phyloP scores from a whole-genome alignment of 2,888 invertebrate species.

The Tiliacea aurago region DNA sequence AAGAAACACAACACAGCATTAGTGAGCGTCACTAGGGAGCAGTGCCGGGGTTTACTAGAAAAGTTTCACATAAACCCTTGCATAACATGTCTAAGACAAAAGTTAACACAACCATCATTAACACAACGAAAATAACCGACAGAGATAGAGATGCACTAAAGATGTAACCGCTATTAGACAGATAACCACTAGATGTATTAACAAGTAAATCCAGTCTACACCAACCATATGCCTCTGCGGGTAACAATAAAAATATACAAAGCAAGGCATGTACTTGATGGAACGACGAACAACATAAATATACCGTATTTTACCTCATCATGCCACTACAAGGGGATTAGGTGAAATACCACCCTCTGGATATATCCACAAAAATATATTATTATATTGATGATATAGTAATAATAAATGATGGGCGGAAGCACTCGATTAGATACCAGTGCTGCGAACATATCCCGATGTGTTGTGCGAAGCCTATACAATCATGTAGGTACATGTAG shows the following conservation, averaged over 20 bases:
- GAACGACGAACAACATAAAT: constrained; percentile 71
- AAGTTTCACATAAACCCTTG: constrained; percentile 73
- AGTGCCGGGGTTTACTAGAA: constrained; percentile 58
- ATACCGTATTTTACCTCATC: constrained; percentile 77
- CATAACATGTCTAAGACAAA: constrained; percentile 74
- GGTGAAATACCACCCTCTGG: constrained; percentile 87
- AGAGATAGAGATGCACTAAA: constrained; percentile 85
- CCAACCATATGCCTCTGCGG: constrained; percentile 67
- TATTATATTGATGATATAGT: constrained; percentile 42
- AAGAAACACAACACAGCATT: constrained; percentile 78
- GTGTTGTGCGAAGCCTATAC: constrained; percentile 59
- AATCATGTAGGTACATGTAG: constrained; percentile 32
- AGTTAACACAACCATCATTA: constrained; percentile 76
- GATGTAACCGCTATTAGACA: constrained; percentile 81
- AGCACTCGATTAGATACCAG: constrained; percentile 59
- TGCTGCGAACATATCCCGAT: constrained; percentile 60
- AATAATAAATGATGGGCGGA: constrained; percentile 50
- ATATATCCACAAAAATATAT: constrained; percentile 61
- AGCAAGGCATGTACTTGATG: constrained; percentile 73
- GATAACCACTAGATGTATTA: constrained; percentile 74
- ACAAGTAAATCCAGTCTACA: constrained; percentile 67
- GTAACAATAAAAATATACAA: constrained; percentile 39
- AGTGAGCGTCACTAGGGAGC: constrained; percentile 52
- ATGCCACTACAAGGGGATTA: constrained; percentile 87
- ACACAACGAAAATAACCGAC: constrained; percentile 83